Evolutionary conservation across 1,140 invertebrate genomes (phyloP).

Genomic region (Drosophila setifemur): DNA sequence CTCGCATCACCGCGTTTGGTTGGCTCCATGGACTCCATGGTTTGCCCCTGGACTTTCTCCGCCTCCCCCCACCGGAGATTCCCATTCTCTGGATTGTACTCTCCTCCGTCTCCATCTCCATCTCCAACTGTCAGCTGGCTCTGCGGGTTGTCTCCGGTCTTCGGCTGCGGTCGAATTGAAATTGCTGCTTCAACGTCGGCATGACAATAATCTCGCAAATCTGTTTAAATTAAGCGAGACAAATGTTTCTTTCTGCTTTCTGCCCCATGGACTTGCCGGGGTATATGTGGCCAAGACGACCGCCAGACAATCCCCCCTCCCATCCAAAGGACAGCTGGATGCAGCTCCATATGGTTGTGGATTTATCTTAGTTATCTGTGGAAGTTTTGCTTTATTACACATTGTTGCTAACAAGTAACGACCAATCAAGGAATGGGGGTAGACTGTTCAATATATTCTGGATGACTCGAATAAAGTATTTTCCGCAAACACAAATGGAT

Average conservation of each 20-base stretch:
- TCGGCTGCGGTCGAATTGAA: conserved; percentile 60
- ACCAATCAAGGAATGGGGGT: not conserved
- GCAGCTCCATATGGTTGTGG: not conserved
- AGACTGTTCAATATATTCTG: too few species aligned
- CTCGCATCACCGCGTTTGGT: conserved; percentile 39
- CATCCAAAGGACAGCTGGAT: not conserved
- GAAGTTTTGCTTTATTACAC: conserved; percentile 23
- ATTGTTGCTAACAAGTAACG: conserved; percentile 4
- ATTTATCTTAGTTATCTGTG: not conserved
- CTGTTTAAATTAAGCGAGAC: conserved; percentile 81
- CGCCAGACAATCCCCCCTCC: conserved; percentile 26
- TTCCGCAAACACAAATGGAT: too few species aligned
- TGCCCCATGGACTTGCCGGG: conserved; percentile 20
- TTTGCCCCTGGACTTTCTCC: conserved; percentile 37
- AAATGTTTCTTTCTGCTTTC: conserved; percentile 74
- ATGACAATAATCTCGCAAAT: conserved; percentile 81
- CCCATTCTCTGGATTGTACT: conserved; percentile 45
- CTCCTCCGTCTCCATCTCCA: conserved; percentile 28
- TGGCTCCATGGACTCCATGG: too few species aligned
- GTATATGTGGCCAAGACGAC: conserved; percentile 54
- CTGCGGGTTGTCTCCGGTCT: conserved; percentile 30
- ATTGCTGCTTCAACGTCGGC: conserved; percentile 77
- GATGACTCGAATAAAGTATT: too few species aligned
- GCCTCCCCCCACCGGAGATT: conserved; percentile 31
- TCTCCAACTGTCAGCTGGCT: conserved; percentile 50